Conservation (phyloP, 1,140 invertebrate species). For the Pinna nobilis region DNA sequence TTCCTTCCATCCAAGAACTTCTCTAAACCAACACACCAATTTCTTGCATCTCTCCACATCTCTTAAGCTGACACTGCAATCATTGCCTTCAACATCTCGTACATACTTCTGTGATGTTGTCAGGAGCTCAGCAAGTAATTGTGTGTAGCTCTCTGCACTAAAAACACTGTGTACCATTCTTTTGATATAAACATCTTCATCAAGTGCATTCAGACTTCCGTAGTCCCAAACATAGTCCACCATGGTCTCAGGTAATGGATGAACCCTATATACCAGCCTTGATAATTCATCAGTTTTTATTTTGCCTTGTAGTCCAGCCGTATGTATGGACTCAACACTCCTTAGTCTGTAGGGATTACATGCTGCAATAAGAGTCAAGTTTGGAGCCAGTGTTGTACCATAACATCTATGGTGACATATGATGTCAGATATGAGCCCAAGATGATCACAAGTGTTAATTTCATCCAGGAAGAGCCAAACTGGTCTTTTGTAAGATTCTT, state of each 20-base stretch:
- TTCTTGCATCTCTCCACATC: constrained; percentile 53
- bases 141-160: neutral
- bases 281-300: constrained; percentile 50
- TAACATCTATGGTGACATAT: constrained; percentile 48
- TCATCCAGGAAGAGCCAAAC: constrained; percentile 56
- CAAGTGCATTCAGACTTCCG: constrained; percentile 48
- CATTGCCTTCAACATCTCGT: constrained; percentile 25
- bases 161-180: constrained; percentile 45
- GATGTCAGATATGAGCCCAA: constrained; percentile 50
- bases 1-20: constrained; percentile 30
- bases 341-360: constrained; percentile 59
- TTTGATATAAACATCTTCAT: constrained; percentile 51
- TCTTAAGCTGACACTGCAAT: constrained; percentile 57
- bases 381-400: constrained; percentile 42
- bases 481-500: neutral
- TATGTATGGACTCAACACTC: constrained; percentile 28
- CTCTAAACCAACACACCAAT: constrained; percentile 51
- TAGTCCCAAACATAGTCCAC: constrained; percentile 61
- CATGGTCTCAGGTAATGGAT: constrained; percentile 54
- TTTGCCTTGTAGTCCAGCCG: constrained; percentile 49
- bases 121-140: constrained; percentile 28
- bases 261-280: constrained; percentile 54
- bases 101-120: constrained; percentile 51
- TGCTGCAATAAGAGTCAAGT: constrained; percentile 50
- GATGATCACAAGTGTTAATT: constrained; percentile 54